phyloP scores from a whole-genome alignment of 2,113 vertebrate species.

The Pseudorhombus dupliciocellatus region DNA sequence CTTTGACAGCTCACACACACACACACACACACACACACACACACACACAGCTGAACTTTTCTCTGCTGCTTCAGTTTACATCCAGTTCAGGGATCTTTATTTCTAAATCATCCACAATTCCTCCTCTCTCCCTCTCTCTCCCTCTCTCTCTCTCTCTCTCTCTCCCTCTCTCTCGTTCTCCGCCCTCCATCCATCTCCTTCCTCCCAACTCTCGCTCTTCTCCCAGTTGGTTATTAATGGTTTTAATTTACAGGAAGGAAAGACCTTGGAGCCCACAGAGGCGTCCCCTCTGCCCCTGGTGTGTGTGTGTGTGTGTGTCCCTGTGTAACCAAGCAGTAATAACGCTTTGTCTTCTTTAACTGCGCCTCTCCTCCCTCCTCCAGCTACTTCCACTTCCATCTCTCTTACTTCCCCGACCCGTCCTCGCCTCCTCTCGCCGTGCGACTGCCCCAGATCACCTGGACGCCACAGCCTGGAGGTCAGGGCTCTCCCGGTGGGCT shows the following conservation, averaged over 20 bases:
- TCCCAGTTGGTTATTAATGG: slow-evolving; percentile 89
- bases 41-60: slow-evolving; percentile 1
- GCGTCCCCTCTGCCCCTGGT: slow-evolving; percentile 72
- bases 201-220: slow-evolving; percentile 32
- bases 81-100: slow-evolving; percentile 39
- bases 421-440: not conserved
- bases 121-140: slow-evolving; percentile 7
- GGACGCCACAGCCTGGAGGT: not conserved
- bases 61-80: slow-evolving; percentile 25
- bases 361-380: slow-evolving; percentile 59
- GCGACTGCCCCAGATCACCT: not conserved
- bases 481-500: too few species aligned
- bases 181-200: slow-evolving; percentile 41
- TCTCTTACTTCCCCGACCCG: slow-evolving; percentile 32
- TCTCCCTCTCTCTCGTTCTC: slow-evolving; percentile 10
- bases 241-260: slow-evolving; percentile 89
- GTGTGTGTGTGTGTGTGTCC: slow-evolving; percentile 62
- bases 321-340: slow-evolving; percentile 68
- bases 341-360: slow-evolving; percentile 84
- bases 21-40: not conserved
- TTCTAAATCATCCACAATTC: slow-evolving; percentile 48
- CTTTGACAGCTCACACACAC: not conserved
- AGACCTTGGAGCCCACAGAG: slow-evolving; percentile 82
- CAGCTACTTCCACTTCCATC: slow-evolving; percentile 30
- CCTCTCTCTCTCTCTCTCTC: slow-evolving; percentile 2